Conservation (phyloP, 2,797 vertebrate genomes). For the Etheostoma nigrum region DNA sequence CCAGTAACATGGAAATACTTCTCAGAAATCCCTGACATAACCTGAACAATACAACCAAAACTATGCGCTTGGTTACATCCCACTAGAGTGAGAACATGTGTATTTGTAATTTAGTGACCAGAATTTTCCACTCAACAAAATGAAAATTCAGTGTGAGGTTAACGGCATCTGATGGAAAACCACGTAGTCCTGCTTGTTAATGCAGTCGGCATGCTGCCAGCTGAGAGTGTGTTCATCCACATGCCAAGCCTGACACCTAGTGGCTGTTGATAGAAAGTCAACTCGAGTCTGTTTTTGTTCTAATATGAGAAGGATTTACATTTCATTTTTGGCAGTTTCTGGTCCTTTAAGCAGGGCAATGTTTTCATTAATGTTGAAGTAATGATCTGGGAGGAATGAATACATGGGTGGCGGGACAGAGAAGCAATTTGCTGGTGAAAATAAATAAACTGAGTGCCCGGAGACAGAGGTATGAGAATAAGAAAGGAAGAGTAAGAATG, state of each 20-base stretch:
- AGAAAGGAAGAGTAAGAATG: background rate
- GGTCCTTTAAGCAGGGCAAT: background rate
- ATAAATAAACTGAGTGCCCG: background rate
- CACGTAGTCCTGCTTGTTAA: background rate
- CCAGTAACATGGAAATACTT: background rate
- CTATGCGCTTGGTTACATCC: background rate
- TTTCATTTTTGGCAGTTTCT: background rate
- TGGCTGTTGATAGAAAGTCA: slow-evolving; percentile 27
- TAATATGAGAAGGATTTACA: background rate
- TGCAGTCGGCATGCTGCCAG: background rate
- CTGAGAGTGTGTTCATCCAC: slow-evolving; percentile 1
- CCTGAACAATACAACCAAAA: background rate
- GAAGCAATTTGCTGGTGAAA: background rate
- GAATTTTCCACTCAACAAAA: background rate
- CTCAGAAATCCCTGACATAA: background rate
- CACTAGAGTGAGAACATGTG: background rate
- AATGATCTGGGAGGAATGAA: background rate
- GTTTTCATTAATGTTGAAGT: slow-evolving; percentile 11
- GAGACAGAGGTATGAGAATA: background rate
- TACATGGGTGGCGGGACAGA: background rate
- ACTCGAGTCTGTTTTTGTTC: background rate
- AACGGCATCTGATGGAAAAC: background rate
- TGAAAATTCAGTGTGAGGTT: background rate
- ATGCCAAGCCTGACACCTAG: slow-evolving; percentile 66
- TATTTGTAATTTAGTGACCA: background rate